Evolutionary conservation across 2,888 invertebrate species (phyloP).

Genomic region (Platycheirus rosarum): DNA sequence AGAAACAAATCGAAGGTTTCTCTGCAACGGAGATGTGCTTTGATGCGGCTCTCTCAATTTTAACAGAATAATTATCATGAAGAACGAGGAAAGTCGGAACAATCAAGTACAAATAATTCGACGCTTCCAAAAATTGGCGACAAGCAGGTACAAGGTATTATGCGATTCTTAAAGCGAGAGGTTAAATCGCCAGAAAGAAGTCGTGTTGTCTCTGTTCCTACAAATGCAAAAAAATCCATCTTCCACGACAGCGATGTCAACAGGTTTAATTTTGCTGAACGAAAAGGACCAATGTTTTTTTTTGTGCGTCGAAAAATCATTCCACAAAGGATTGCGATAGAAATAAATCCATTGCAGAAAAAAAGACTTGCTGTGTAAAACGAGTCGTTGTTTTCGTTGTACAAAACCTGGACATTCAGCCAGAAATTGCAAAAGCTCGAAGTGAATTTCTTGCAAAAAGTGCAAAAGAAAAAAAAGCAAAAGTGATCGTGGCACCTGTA

Average conservation of each 20-base stretch:
- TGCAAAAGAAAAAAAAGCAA: background rate
- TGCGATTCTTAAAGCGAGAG: conserved; percentile 24
- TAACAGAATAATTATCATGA: background rate
- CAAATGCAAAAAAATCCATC: background rate
- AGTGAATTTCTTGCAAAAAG: too few relatives aligned
- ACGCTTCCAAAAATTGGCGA: conserved; percentile 18
- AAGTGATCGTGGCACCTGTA: too few relatives aligned
- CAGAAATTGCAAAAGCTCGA: too few relatives aligned
- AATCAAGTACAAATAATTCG: conserved; percentile 9
- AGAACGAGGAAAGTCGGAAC: background rate
- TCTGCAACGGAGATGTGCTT: too few relatives aligned
- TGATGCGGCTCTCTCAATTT: conserved; percentile 3
- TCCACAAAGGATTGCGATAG: background rate
- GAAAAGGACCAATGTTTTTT: background rate
- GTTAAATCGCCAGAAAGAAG: background rate
- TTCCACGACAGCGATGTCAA: background rate
- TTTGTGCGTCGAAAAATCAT: background rate
- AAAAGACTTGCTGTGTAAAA: background rate
- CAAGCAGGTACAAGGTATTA: too few relatives aligned
- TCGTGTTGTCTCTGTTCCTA: too few relatives aligned
- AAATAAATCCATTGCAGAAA: conserved; percentile 1
- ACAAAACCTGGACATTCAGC: background rate
- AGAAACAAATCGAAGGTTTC: too few relatives aligned
- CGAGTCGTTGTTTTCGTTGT: conserved; percentile 2
- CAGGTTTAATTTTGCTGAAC: too few relatives aligned